Evolutionary conservation across 2,113 vertebrate genomes (phyloP).

Genomic region (Halcyon malimbica): DNA sequence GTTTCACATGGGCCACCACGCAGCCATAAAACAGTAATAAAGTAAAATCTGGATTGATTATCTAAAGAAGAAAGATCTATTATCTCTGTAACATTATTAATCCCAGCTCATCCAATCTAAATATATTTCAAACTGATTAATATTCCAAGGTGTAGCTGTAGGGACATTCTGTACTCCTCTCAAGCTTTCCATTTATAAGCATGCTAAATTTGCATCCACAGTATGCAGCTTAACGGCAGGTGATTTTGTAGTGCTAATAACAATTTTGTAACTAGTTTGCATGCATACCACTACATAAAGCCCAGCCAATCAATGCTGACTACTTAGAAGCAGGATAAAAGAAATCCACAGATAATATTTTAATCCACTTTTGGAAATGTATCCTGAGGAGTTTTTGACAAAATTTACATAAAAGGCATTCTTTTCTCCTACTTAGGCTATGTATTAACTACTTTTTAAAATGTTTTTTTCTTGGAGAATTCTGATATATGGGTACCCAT

Average conservation of each 20-base stretch:
- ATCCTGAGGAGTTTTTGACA: neutral
- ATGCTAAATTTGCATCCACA: constrained; percentile 43
- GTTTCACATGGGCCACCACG: neutral
- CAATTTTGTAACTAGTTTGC: neutral
- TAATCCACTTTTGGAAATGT: neutral
- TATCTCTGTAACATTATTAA: neutral
- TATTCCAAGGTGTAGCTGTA: constrained; percentile 26
- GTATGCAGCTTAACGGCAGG: neutral
- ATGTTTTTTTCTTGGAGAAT: neutral
- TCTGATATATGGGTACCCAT: neutral
- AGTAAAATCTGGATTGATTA: constrained; percentile 22
- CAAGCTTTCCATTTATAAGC: constrained; percentile 38
- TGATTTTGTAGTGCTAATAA: constrained; percentile 43
- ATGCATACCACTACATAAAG: neutral
- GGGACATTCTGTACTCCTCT: constrained; percentile 23
- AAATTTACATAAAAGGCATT: neutral
- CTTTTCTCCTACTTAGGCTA: neutral
- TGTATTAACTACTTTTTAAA: neutral
- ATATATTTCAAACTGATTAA: constrained; percentile 56
- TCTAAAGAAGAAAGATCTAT: constrained; percentile 31
- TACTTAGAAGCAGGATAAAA: constrained; percentile 3
- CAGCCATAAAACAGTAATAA: neutral
- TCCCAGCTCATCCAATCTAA: constrained; percentile 30
- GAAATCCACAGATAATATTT: neutral
- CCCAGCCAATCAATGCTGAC: neutral